Conservation (phyloP, 2,888 invertebrate genomes). For the Nesidiocoris tenuis region DNA sequence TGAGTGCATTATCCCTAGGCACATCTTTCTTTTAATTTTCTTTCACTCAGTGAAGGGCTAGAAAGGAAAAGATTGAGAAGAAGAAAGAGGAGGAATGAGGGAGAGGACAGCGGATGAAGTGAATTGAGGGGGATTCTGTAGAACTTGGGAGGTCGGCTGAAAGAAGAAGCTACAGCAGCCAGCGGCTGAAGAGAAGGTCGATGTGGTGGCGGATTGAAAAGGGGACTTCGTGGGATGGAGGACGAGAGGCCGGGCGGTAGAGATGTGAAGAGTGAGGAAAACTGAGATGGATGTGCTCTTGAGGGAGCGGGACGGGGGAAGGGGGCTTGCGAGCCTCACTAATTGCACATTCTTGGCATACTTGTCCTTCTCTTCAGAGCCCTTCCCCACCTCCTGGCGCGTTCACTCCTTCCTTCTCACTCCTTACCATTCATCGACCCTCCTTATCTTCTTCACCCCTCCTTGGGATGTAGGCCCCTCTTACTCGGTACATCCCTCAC, state of each 20-base stretch:
- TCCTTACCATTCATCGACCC: conserved; percentile 15
- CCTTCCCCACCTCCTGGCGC: background rate
- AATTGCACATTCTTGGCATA: conserved; percentile 58
- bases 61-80: conserved; percentile 5
- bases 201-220: conserved; percentile 70
- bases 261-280: conserved; percentile 22
- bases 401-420: background rate
- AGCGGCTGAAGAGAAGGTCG: conserved; percentile 51
- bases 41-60: conserved; percentile 25
- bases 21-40: conserved; percentile 49
- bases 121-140: conserved; percentile 52
- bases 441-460: conserved; percentile 43
- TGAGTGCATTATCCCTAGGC: conserved; percentile 40
- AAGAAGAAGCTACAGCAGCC: conserved; percentile 13
- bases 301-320: background rate
- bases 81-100: conserved; percentile 19
- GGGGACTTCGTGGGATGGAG: conserved; percentile 53
- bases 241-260: conserved; percentile 54
- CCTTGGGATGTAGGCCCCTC: conserved; percentile 54
- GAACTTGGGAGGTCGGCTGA: conserved; percentile 13
- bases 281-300: conserved; percentile 8
- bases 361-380: conserved; percentile 50
- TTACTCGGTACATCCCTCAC: conserved; percentile 72
- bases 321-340: conserved; percentile 62
- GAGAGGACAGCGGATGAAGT: conserved; percentile 20